These are phyloP conservation scores for Synergus laeviventris DNA, from an alignment of 2,888 invertebrate genomes.

Conservation along the genomic window DNA sequence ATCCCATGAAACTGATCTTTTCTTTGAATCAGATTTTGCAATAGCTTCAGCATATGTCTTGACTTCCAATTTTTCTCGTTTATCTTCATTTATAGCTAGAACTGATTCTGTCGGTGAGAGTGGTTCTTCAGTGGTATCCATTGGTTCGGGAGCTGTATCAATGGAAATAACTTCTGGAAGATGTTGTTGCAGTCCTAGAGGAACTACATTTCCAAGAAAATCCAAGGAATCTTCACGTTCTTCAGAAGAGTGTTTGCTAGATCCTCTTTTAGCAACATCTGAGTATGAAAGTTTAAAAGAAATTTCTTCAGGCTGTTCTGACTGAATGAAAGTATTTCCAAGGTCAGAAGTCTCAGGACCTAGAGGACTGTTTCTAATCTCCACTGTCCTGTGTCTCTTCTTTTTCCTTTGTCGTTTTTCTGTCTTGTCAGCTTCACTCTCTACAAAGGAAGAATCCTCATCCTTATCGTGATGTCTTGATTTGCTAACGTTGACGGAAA, in stretches of 20 bases:
- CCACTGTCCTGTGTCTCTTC: constrained; percentile 58
- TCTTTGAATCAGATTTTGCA: constrained; percentile 51
- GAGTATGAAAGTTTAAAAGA: constrained; percentile 62
- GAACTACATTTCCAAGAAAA: neutral
- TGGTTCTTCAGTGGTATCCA: constrained; percentile 63
- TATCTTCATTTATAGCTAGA: constrained; percentile 45
- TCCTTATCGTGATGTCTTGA: neutral
- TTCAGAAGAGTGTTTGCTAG: neutral
- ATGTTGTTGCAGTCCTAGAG: neutral
- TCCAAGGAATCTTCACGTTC: neutral
- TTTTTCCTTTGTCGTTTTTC: constrained; percentile 51
- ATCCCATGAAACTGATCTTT: constrained; percentile 53
- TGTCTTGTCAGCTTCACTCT: constrained; percentile 38
- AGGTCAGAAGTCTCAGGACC: constrained; percentile 53
- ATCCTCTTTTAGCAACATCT: constrained; percentile 57
- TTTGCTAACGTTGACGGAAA: constrained; percentile 41
- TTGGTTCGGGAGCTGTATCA: constrained; percentile 62
- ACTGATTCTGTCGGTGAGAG: constrained; percentile 63
- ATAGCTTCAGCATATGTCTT: constrained; percentile 63
- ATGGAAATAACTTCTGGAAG: constrained; percentile 45
- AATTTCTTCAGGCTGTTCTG: constrained; percentile 53
- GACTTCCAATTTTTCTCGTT: constrained; percentile 49
- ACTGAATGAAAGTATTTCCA: constrained; percentile 58
- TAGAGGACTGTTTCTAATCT: constrained; percentile 48
- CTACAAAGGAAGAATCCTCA: constrained; percentile 50